A percentile compares a stretch with the other conserved stretches of the same genome.
phyloP scores from a whole-genome alignment of 2,888 invertebrate species.

The Drosophila picticornis region DNA sequence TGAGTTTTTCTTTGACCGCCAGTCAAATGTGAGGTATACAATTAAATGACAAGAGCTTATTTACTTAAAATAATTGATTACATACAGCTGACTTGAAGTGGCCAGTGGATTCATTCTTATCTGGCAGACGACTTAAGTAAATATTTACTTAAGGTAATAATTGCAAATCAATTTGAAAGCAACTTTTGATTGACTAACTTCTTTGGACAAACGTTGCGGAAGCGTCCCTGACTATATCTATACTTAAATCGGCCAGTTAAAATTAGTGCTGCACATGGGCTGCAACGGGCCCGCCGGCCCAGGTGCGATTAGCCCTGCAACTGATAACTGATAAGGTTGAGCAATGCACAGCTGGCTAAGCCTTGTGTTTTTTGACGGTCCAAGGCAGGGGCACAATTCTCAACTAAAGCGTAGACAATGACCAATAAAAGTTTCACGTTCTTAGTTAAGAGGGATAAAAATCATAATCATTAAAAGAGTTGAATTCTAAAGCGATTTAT shows the following conservation, averaged over 20 bases:
- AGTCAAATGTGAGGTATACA: conserved; percentile 53
- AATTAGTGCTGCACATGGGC: neutral
- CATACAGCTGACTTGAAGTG: conserved; percentile 53
- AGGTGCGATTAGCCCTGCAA: conserved; percentile 29
- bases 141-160: conserved; percentile 55
- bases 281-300: neutral
- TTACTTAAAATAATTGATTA: conserved; percentile 54
- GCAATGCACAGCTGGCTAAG: conserved; percentile 21
- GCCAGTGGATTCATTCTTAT: conserved; percentile 43
- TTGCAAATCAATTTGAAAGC: conserved; percentile 17
- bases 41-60: conserved; percentile 51
- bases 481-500: neutral
- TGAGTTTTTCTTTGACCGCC: conserved; percentile 44
- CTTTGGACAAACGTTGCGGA: conserved; percentile 28
- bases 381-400: conserved; percentile 23
- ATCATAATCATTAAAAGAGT: neutral
- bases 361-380: neutral
- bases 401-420: conserved; percentile 20
- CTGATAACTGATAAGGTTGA: conserved; percentile 26
- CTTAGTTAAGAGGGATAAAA: conserved; percentile 12
- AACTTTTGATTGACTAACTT: conserved; percentile 30
- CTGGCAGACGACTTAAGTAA: conserved; percentile 42
- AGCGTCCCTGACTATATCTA: conserved; percentile 19
- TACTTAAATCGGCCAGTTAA: neutral
- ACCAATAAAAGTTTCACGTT: conserved; percentile 21